Evolutionary conservation across 2,888 invertebrate species (phyloP), one percentile per base, ranked within the genome.

Genomic region (Philaethria dido): DNA sequence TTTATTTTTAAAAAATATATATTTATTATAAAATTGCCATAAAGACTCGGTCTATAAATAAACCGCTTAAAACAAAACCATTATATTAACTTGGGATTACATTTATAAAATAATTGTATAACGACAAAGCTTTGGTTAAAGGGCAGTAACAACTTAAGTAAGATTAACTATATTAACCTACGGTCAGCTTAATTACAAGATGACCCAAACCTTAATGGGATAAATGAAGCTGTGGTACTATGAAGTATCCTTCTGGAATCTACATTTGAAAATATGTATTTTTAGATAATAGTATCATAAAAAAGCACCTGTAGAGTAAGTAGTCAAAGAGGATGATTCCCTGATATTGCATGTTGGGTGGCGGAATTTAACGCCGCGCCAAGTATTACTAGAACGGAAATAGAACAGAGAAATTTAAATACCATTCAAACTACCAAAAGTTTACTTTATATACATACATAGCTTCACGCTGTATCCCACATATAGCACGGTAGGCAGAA

Each of bases 101-200:
- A 57, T 42, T 42, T 57, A 42, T 57, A 25, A 42, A 45, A 33
- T 18, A 60, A 47, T 33, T 60, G 60, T 60, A 14, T 33, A 20
- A 25, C 6, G 18, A 29, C 11, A n/a, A 25, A 47, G 18, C 18
- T 36, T 64, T 6, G 13, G 57, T 29, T n/a, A 64, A 64, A 47
- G 47, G 57, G 59, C 59, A 48, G 39, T 57, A 48, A 22, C 44
- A 50, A 48, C 60, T 65, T 65, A 65, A 65, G 50, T 59, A 33
- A 65, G 65, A 65, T 65, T 60, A 65, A 65, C 59, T 52, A 52
- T 29, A 60, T 65, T 33, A 65, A 52, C 65, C 33, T 48, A 25
- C 48, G 60, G 50, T 39, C 39, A 50, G 65, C 59, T 60, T 65
- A 65, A 65, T 65, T 33, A 65, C 59, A 33, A 48, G 64, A 42